phyloP scores from a whole-genome alignment of 2,113 vertebrate genomes.

The Pygathrix nemaeus region DNA sequence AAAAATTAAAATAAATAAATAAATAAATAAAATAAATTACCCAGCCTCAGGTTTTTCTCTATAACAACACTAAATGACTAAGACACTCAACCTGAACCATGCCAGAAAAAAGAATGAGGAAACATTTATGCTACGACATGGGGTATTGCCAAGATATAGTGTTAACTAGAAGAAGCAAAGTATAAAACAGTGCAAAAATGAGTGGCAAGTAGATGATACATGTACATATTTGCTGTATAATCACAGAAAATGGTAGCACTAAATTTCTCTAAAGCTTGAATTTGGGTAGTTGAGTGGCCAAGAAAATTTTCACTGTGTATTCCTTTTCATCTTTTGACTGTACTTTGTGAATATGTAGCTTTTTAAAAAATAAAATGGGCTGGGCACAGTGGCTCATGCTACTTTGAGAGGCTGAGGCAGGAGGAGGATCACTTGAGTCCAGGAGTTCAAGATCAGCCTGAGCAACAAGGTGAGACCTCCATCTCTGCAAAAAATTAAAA shows the following conservation, averaged over 20 bases:
- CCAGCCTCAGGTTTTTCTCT: neutral
- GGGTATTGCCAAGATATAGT: neutral
- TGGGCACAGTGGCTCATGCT: too few species aligned
- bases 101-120: neutral
- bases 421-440: too few species aligned
- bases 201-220: neutral
- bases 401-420: too few species aligned
- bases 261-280: neutral
- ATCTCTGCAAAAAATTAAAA: too few species aligned
- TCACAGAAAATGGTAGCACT: neutral
- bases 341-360: neutral
- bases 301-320: neutral
- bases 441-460: too few species aligned
- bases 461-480: too few species aligned
- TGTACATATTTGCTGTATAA: neutral
- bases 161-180: neutral
- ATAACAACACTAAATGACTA: neutral
- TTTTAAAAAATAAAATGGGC: neutral
- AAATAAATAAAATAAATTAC: neutral
- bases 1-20: too few species aligned
- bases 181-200: neutral
- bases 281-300: neutral
- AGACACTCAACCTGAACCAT: neutral
- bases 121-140: neutral
- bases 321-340: neutral